Percentiles rank a stretch among this genome's conserved stretches.
Evolutionary conservation across 2,113 vertebrate species (phyloP).

Genomic region (Anthoscopus minutus): DNA sequence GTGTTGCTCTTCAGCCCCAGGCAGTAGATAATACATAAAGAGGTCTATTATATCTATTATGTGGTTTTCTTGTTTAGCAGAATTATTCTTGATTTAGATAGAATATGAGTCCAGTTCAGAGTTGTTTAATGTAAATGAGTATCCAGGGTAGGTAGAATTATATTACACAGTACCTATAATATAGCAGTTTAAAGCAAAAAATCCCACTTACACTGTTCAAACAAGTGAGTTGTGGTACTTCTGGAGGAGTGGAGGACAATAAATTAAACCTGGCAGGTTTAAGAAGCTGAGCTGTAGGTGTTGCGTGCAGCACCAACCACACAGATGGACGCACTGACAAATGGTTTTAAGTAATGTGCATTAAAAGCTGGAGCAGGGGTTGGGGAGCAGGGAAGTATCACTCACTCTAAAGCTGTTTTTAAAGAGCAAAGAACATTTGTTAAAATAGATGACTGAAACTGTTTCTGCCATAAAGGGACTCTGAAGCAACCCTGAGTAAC

Average conservation of each 20-base stretch:
- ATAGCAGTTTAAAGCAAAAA: neutral
- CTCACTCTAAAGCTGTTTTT: neutral
- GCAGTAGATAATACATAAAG: neutral
- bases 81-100: neutral
- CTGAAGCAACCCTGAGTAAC: neutral
- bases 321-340: neutral
- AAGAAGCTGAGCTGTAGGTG: neutral
- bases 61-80: neutral
- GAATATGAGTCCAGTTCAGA: neutral
- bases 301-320: neutral
- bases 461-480: neutral
- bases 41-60: neutral
- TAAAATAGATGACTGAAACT: neutral
- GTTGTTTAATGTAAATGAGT: neutral
- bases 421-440: neutral
- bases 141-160: neutral
- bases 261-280: neutral
- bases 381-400: neutral
- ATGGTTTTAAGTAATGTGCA: neutral
- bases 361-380: neutral
- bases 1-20: neutral
- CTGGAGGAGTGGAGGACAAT: neutral
- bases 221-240: neutral
- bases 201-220: neutral
- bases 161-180: neutral